phyloP scores from a whole-genome alignment of 2,113 vertebrate species.

The Coptodon bakossiorum region DNA sequence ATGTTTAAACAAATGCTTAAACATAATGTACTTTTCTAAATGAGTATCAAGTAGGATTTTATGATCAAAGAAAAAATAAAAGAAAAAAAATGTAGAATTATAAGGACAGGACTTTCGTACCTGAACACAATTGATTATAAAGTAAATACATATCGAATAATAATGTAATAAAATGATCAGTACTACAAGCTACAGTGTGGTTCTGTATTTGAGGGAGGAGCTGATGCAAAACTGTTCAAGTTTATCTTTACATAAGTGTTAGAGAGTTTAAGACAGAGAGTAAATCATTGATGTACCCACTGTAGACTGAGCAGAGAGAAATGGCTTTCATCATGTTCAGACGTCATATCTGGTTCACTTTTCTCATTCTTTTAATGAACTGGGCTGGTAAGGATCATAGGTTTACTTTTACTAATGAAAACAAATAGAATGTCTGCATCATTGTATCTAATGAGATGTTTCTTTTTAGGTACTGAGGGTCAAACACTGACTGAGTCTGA shows the following conservation, averaged over 20 bases:
- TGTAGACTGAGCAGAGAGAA: neutral
- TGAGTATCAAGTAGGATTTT: too few relatives aligned
- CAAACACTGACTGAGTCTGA: neutral
- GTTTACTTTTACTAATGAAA: neutral
- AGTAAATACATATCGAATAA: too few relatives aligned
- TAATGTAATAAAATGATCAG: too few relatives aligned
- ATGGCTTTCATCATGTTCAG: neutral
- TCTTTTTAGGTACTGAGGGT: neutral
- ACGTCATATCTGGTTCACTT: rapidly evolving
- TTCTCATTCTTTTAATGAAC: neutral
- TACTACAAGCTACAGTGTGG: too few relatives aligned
- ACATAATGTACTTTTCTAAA: too few relatives aligned
- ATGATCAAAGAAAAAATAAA: too few relatives aligned
- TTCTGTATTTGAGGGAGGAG: too few relatives aligned
- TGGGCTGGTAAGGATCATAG: rapidly evolving
- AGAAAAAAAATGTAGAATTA: too few relatives aligned
- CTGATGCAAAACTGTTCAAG: neutral
- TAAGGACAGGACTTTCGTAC: too few relatives aligned
- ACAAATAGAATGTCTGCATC: neutral
- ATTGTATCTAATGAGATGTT: rapidly evolving
- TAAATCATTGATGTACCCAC: neutral
- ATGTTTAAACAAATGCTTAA: too few relatives aligned
- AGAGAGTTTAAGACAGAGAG: rapidly evolving
- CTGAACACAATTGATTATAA: neutral
- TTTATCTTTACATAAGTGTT: rapidly evolving